These are phyloP conservation scores for Lepisosteus osseus DNA, from an alignment of 2,113 vertebrate species.

Conservation along the genomic window DNA sequence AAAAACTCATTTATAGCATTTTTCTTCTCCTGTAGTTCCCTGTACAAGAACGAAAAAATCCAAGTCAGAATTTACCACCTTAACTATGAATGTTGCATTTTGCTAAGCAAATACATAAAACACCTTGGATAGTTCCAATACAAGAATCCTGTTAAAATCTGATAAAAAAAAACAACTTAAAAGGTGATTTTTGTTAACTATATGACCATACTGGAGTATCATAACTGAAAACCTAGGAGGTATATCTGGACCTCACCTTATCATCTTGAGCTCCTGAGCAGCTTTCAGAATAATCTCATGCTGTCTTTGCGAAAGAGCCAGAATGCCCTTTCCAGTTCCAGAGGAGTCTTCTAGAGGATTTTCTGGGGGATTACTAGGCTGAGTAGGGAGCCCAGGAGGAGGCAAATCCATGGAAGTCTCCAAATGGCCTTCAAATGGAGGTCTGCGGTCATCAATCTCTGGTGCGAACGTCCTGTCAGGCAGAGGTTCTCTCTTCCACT, in stretches of 20 bases:
- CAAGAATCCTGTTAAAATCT: not conserved
- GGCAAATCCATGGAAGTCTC: slow-evolving; percentile 46
- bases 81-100: not conserved
- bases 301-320: slow-evolving; percentile 95
- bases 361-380: slow-evolving; percentile 59
- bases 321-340: slow-evolving; percentile 63
- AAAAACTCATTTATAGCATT: slow-evolving; percentile 31
- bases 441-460: slow-evolving; percentile 50
- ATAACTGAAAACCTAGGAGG: not conserved
- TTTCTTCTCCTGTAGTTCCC: slow-evolving; percentile 62
- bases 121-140: too few species aligned
- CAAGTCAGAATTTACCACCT: too few species aligned
- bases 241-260: slow-evolving; percentile 70
- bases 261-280: slow-evolving; percentile 95
- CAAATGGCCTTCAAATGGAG: slow-evolving; percentile 64
- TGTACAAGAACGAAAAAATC: slow-evolving; percentile 27
- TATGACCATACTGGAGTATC: not conserved
- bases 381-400: slow-evolving; percentile 21
- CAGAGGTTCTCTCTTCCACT: slow-evolving; percentile 79
- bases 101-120: not conserved
- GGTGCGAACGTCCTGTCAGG: slow-evolving; percentile 52
- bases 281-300: slow-evolving; percentile 98
- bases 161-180: not conserved
- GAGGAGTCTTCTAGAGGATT: slow-evolving; percentile 63
- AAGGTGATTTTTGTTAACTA: not conserved